These are phyloP conservation scores for Emydocephalus ijimae DNA, from an alignment of 2,113 vertebrate genomes.

Conservation along the genomic window DNA sequence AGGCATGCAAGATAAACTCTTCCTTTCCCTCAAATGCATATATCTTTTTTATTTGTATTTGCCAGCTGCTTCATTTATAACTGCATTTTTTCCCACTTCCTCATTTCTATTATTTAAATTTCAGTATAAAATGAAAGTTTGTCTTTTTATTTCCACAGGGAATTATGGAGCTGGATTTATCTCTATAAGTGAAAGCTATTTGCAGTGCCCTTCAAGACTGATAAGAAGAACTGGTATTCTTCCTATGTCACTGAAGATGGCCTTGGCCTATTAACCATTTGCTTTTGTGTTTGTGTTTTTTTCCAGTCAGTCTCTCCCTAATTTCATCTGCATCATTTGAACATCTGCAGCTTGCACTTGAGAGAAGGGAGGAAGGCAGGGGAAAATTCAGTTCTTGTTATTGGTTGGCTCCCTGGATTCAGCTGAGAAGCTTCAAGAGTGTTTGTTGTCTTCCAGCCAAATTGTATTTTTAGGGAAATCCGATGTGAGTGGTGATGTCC, in stretches of 20 bases:
- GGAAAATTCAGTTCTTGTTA: background rate
- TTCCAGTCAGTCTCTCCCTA: background rate
- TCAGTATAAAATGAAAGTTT: background rate
- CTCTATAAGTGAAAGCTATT: background rate
- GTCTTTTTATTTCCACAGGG: background rate
- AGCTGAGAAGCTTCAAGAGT: background rate
- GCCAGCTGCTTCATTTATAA: background rate
- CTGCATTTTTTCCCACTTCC: too few relatives aligned
- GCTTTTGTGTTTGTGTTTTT: background rate
- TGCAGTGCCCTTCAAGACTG: background rate
- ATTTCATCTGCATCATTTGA: background rate
- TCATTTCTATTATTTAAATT: background rate
- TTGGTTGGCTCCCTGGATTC: background rate
- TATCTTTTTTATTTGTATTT: background rate
- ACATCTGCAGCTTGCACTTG: background rate
- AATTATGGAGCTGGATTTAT: background rate
- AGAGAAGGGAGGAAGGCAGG: background rate
- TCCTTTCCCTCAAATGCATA: background rate
- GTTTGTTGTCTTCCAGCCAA: background rate
- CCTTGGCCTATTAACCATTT: background rate
- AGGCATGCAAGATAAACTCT: background rate
- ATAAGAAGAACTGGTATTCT: background rate
- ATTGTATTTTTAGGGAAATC: background rate
- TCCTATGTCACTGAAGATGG: background rate
- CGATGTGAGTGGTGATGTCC: background rate